Conservation (phyloP, 2,797 vertebrate species). For the Platyrinchus mystaceus region DNA sequence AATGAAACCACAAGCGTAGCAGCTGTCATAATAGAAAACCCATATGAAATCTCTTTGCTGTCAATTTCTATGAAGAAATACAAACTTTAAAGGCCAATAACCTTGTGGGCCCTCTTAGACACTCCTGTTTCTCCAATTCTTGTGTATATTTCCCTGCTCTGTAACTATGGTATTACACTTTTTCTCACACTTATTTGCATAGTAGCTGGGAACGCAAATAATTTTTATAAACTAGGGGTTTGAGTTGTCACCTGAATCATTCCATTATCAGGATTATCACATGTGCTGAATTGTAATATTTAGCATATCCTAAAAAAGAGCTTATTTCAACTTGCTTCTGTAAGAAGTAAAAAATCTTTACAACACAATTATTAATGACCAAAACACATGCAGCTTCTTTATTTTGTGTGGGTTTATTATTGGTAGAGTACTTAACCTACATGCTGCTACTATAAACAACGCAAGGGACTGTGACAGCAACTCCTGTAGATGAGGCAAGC, state of each 20-base stretch:
- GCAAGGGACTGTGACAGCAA: neutral
- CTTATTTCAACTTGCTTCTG: neutral
- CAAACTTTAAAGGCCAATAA: neutral
- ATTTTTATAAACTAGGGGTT: neutral
- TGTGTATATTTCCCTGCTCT: neutral
- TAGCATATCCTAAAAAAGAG: neutral
- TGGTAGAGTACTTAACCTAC: neutral
- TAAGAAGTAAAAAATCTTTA: neutral
- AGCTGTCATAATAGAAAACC: conserved; percentile 29
- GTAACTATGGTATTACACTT: neutral
- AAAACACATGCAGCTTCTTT: neutral
- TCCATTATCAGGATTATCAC: neutral
- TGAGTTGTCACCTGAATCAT: neutral
- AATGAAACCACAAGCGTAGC: neutral
- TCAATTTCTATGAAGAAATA: neutral
- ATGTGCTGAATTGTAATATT: neutral
- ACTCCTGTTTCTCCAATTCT: neutral
- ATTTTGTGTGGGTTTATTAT: rapidly evolving
- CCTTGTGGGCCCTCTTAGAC: neutral
- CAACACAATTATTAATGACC: neutral
- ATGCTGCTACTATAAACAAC: rapidly evolving
- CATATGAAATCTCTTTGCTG: neutral
- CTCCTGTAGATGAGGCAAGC: neutral
- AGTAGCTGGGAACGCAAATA: neutral
- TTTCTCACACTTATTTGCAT: neutral